Evolutionary conservation across 2,797 vertebrate genomes (phyloP).

Genomic region (Psittacula derbiana): DNA sequence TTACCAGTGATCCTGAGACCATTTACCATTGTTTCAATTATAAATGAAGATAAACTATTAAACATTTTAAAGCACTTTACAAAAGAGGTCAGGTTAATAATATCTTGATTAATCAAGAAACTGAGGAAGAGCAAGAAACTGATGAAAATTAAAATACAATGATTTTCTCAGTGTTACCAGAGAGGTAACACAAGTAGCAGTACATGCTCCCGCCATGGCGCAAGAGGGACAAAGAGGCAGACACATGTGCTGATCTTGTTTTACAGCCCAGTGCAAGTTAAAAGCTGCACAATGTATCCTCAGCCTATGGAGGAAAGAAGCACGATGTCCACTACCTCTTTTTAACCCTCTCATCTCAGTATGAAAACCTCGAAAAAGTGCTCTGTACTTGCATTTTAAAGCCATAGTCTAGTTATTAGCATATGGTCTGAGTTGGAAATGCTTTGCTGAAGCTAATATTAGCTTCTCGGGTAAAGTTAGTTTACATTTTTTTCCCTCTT

Average conservation of each 20-base stretch:
- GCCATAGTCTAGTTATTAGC: not conserved
- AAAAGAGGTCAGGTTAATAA: not conserved
- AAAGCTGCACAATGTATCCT: not conserved
- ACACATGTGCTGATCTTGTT: not conserved
- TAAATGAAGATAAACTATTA: not conserved
- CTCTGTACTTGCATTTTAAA: not conserved
- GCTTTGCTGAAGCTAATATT: not conserved
- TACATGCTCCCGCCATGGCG: not conserved
- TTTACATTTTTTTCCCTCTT: not conserved
- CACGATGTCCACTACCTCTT: not conserved
- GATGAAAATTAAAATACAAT: not conserved
- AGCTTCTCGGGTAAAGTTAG: not conserved
- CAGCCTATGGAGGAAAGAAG: not conserved
- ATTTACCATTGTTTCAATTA: not conserved
- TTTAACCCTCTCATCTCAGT: not conserved
- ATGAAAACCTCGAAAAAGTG: not conserved
- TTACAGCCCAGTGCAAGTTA: not conserved
- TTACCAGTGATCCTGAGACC: not conserved
- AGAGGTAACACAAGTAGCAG: not conserved
- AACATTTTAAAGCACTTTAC: not conserved
- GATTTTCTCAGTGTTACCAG: not conserved
- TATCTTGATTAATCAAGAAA: not conserved
- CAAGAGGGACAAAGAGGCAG: not conserved
- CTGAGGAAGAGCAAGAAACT: not conserved
- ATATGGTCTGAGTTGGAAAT: not conserved